Base-by-base conservation (phyloP, 1,140 invertebrate genomes). In the Solenopsis invicta region DNA sequence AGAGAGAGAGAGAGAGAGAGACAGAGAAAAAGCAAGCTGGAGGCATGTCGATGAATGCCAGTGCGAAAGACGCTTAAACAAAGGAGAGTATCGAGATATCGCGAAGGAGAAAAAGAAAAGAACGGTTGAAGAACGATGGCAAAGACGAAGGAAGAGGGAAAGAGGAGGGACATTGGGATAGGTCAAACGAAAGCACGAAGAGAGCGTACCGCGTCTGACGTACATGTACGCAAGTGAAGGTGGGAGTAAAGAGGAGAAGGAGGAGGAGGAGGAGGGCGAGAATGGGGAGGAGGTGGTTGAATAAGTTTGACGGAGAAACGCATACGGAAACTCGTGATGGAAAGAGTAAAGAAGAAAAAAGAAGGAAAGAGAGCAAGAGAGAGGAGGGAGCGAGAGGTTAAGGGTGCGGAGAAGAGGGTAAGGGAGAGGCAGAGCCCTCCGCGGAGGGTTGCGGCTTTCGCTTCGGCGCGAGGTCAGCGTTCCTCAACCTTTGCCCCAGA, bases 401-500 rank as follows among this genome's bases (percentile, higher is more conserved):
- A 75, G 64, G 72, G 85, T n/a, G 16, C 50, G 80, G 18, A 54
- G n/a, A 13, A 37, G 21, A 59, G 69, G 48, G 74, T 24, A 48
- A 66, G 82, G 77, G 50, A 48, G 48, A 37, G 64, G 54, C 48
- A 12, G 69, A 12, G 69, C 59, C 41, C 21, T 56, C 64, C 66
- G 88, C 66, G 78, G 61, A 90, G 88, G 89, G 85, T 90, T 88
- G 86, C 81, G 75, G 86, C 75, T 86, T 21, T 85, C 75, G 87
- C 81, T 86, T 87, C 80, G 52, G 24, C 74, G 87, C 81, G 88
- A 89, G 86, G 64, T 50, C 74, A 90, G 92, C 93, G 94, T 95
- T 95, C 94, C 92, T 95, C 95, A 94, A 95, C 94, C 94, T 95
- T 95, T 95, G 95, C 90, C 94, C 94, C 91, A 95, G 95, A 95